Conservation (phyloP, 2,888 invertebrate species). For the Pristionchus fissidentatus region DNA sequence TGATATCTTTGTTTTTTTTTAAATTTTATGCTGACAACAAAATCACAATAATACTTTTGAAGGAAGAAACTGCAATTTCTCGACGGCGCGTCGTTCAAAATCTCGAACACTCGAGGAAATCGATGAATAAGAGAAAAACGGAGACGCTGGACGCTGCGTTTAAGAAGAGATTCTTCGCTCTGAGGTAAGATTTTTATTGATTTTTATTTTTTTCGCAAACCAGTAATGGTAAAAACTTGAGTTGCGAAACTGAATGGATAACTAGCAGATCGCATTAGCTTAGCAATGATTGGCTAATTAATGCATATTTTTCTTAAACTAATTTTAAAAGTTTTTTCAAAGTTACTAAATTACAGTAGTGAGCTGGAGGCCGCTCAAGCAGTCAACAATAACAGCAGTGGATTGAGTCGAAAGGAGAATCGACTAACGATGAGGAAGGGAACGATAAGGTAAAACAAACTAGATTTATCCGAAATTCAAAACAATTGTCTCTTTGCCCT, state of each 20-base stretch:
- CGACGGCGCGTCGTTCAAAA: constrained; percentile 82
- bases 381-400: background rate
- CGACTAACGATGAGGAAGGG: constrained; percentile 70
- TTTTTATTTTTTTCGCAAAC: no score
- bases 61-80: constrained; percentile 70
- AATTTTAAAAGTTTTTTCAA: no score
- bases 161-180: constrained; percentile 85
- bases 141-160: constrained; percentile 93
- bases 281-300: no score
- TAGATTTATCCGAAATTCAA: background rate
- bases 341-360: background rate
- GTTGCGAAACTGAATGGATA: no score
- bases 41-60: constrained; percentile 49
- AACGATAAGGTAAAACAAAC: constrained; percentile 63
- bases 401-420: constrained; percentile 51
- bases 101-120: constrained; percentile 86
- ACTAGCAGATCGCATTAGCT: no score
- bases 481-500: no score
- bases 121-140: constrained; percentile 84
- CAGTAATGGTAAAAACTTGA: no score
- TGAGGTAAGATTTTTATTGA: constrained; percentile 48
- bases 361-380: constrained; percentile 34
- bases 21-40: background rate
- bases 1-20: background rate
- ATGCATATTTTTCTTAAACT: no score